phyloP scores from a whole-genome alignment of 2,888 invertebrate genomes.

The Laothoe populi region DNA sequence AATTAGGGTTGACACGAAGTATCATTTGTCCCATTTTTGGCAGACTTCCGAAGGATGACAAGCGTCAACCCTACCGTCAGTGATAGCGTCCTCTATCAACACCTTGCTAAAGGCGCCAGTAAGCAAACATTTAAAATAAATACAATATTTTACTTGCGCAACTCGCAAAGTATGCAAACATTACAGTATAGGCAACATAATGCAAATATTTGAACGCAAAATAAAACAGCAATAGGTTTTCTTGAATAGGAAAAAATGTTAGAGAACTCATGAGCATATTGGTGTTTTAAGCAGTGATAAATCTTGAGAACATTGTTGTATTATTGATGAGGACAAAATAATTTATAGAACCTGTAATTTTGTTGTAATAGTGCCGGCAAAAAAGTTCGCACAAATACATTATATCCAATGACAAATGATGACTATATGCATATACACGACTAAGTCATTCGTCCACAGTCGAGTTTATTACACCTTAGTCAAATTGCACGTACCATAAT shows the following conservation, averaged over 20 bases:
- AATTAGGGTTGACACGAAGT: no score
- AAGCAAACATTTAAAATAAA: background rate
- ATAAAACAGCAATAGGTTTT: background rate
- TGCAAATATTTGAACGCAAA: no score
- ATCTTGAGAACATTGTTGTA: background rate
- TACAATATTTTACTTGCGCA: background rate
- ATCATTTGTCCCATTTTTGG: no score
- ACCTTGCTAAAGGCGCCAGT: no score
- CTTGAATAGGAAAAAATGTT: constrained; percentile 2
- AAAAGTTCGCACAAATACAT: no score
- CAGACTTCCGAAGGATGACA: no score
- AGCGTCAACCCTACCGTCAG: no score
- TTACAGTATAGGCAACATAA: background rate
- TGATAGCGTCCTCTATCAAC: no score
- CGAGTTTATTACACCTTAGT: background rate
- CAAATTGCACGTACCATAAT: constrained; percentile 8
- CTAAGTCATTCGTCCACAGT: background rate
- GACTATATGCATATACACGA: no score
- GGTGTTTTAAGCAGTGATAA: background rate
- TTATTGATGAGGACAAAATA: background rate
- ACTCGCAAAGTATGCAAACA: background rate
- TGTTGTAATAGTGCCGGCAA: no score
- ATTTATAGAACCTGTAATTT: no score
- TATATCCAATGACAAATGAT: no score
- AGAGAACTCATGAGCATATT: background rate